Conservation (phyloP, 2,888 invertebrate genomes). For the Apoda limacodes region DNA sequence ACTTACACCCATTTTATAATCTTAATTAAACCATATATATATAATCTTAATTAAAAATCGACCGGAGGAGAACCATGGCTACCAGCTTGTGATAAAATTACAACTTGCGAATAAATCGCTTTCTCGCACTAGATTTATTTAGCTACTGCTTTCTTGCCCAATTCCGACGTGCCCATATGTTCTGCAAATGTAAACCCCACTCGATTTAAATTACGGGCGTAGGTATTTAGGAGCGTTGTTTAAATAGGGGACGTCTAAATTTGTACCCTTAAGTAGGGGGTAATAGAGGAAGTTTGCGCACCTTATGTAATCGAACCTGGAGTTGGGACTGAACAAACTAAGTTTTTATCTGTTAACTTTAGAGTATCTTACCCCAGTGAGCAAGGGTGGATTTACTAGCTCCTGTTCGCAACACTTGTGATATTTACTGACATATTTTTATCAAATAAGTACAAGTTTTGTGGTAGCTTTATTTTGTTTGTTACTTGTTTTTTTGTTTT, state of each 20-base stretch:
- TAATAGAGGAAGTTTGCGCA: conserved; percentile 47
- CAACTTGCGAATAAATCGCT: conserved; percentile 56
- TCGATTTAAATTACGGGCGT: conserved; percentile 47
- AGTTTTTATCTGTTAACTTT: conserved; percentile 55
- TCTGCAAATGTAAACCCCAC: conserved; percentile 39
- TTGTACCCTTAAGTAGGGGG: conserved; percentile 48
- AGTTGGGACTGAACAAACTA: conserved; percentile 36
- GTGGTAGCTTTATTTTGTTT: too few relatives aligned
- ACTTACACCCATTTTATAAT: too few relatives aligned
- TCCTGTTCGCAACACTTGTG: too few relatives aligned
- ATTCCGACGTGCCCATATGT: conserved; percentile 25
- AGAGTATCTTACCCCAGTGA: conserved; percentile 30
- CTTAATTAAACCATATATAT: too few relatives aligned
- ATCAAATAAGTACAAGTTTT: too few relatives aligned
- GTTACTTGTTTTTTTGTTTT: too few relatives aligned
- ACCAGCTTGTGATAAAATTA: conserved; percentile 55
- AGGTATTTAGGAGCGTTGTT: conserved; percentile 48
- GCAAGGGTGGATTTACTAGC: conserved; percentile 36
- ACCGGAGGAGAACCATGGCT: too few relatives aligned
- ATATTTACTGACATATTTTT: too few relatives aligned
- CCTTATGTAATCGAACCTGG: conserved; percentile 48
- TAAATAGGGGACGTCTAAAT: conserved; percentile 49
- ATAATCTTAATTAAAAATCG: conserved; percentile 1
- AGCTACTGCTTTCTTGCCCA: conserved; percentile 24
- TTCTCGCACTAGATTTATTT: conserved; percentile 49